Conservation (phyloP, 1,140 invertebrate genomes). For the Papilio aristodemus region DNA sequence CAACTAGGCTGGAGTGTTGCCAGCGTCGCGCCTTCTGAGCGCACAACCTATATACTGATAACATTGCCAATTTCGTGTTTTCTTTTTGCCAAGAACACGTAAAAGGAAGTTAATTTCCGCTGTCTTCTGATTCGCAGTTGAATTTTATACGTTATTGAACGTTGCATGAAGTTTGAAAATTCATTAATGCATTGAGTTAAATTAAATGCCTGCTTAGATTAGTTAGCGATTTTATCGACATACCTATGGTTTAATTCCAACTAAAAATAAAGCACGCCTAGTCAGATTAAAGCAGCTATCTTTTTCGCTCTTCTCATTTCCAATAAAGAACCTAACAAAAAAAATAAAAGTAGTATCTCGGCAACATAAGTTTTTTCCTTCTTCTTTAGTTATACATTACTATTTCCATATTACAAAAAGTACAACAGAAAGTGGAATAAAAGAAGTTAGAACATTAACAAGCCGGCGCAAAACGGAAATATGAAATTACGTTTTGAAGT, state of each 20-base stretch:
- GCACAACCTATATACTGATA: slow-evolving; percentile 40
- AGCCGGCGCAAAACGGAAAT: slow-evolving; percentile 45
- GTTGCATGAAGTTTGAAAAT: neutral
- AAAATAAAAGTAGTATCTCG: neutral
- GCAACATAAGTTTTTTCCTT: neutral
- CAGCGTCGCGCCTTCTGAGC: slow-evolving; percentile 46
- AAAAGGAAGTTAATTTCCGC: slow-evolving; percentile 5
- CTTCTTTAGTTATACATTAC: neutral
- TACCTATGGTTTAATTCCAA: no score
- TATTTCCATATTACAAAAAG: neutral
- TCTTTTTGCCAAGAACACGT: slow-evolving; percentile 26
- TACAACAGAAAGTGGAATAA: slow-evolving; percentile 13
- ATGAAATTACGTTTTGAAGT: slow-evolving; percentile 59
- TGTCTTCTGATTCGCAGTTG: neutral
- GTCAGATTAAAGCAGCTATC: neutral
- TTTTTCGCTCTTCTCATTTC: neutral
- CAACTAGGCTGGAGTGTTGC: slow-evolving; percentile 58
- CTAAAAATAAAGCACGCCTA: neutral
- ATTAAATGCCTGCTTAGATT: neutral
- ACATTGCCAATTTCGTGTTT: slow-evolving; percentile 48
- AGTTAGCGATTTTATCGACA: no score
- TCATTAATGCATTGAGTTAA: neutral
- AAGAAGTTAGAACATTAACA: slow-evolving; percentile 33
- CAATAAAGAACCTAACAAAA: no score
- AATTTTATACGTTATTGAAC: neutral